These are phyloP conservation scores for Epinephelus awoara DNA, from an alignment of 2,797 vertebrate species.

Conservation along the genomic window DNA sequence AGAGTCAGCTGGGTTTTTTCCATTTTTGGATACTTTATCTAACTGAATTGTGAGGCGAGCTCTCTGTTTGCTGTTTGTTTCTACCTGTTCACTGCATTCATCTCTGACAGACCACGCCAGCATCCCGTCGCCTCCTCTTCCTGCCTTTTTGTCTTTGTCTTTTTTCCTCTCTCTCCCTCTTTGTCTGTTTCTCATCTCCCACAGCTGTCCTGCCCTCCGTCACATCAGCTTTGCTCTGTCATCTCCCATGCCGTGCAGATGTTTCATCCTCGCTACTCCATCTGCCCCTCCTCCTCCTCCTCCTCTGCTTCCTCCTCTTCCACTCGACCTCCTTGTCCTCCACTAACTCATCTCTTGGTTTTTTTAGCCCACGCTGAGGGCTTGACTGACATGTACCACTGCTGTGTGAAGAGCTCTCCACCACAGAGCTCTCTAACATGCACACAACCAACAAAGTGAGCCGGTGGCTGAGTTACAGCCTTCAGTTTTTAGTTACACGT, in stretches of 20 bases:
- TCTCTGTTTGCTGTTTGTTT: conserved; percentile 15
- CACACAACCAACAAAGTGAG: conserved; percentile 13
- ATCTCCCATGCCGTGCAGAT: conserved; percentile 43
- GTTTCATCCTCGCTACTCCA: conserved; percentile 47
- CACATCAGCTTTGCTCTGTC: conserved; percentile 53
- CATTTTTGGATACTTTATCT: conserved; percentile 15
- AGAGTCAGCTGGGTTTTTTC: conserved; percentile 1
- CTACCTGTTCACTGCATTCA: conserved; percentile 7
- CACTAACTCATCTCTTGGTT: conserved; percentile 30
- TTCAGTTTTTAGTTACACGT: neutral
- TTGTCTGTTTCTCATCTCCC: conserved; percentile 33
- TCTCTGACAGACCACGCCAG: conserved; percentile 23
- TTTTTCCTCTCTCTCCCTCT: neutral
- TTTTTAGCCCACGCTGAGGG: conserved; percentile 31
- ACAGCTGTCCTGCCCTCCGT: conserved; percentile 37
- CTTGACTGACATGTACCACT: conserved; percentile 44
- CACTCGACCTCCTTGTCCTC: conserved; percentile 43
- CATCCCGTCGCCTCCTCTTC: neutral
- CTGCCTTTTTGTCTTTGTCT: neutral
- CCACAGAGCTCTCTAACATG: conserved; percentile 10
- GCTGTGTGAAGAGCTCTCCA: conserved; percentile 33
- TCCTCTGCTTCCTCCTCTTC: conserved; percentile 19
- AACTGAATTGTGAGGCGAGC: neutral
- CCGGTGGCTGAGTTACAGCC: neutral
- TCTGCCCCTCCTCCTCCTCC: conserved; percentile 13